Percentiles rank a stretch among this genome's conserved stretches.
Conservation (phyloP, 2,888 invertebrate species). For the Apamea crenata region DNA sequence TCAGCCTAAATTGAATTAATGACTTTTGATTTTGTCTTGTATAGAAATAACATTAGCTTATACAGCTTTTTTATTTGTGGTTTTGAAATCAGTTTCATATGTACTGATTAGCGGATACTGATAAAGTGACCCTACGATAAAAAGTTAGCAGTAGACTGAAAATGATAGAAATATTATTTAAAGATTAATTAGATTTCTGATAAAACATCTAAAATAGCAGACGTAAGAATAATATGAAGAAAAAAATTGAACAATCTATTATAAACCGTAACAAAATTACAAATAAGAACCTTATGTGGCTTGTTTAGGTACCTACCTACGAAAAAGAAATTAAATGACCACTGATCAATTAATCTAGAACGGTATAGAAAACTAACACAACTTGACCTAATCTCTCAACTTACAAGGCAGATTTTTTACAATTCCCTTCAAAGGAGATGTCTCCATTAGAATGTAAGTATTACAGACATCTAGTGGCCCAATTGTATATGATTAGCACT, state of each 20-base stretch:
- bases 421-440: slow-evolving; percentile 54
- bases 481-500: slow-evolving; percentile 65
- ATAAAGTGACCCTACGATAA: background rate
- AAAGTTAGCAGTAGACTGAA: background rate
- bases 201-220: no score
- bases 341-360: background rate
- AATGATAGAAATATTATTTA: background rate
- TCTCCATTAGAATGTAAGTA: slow-evolving; percentile 58
- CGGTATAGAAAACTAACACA: background rate
- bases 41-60: background rate
- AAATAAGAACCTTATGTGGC: background rate
- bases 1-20: no score
- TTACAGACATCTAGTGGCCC: slow-evolving; percentile 55
- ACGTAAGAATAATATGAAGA: no score
- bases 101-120: background rate
- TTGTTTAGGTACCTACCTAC: background rate
- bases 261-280: no score
- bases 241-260: no score
- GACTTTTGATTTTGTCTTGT: no score
- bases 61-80: no score
- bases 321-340: background rate
- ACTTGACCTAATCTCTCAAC: slow-evolving; percentile 20
- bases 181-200: no score
- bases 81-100: no score
- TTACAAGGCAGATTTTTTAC: slow-evolving; percentile 31